Base-by-base conservation (phyloP, 2,797 vertebrate species). In the Rhynchotus rufescens region DNA sequence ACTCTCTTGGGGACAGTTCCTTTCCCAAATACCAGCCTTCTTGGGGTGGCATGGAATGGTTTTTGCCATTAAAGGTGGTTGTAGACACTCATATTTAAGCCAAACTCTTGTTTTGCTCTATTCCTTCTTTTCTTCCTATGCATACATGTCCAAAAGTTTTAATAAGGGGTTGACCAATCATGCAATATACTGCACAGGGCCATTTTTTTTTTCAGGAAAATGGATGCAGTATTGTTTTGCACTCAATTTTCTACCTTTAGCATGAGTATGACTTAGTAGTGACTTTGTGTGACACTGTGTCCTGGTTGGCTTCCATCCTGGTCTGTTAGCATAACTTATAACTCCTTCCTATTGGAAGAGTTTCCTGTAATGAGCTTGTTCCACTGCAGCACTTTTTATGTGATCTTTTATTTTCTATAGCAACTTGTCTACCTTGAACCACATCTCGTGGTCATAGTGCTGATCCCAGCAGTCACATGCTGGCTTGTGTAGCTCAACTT, bases 361-460 rank as follows among this genome's bases (percentile, higher is more conserved):
- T 9, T 3, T 11, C 4, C 86, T 34, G 28, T 30, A 30, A 17
- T 8, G 52, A 17, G 52, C 52, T 30, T 19, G 9, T 56, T n/a
- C 17, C 28, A 11, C 52, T 17, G 52, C 52, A 56, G 28, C 20
- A 19, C 52, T 36, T 36, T 36, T 36, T 36, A 36, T 19, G 28
- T n/a, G 11, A 56, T n/a, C 16, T 56, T n/a, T n/a, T 56, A 67
- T 15, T 47, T 54, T 20, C 69, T 60, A 2, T 0, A 6, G 80
- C 16, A 52, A 4, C 40, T 34, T 45, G 15, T 79, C 28, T 54
- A 3, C 59, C 51, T 23, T 38, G 19, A 69, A 3, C 12, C 15
- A 40, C 1, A 5, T 44, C 44, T 23, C 2, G 0, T 0, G 0
- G 85, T 77, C 13, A 69, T 54, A 2, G 72, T 2, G 68, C 44